Conservation (phyloP, 2,888 invertebrate genomes). For the Aleiodes alternator region DNA sequence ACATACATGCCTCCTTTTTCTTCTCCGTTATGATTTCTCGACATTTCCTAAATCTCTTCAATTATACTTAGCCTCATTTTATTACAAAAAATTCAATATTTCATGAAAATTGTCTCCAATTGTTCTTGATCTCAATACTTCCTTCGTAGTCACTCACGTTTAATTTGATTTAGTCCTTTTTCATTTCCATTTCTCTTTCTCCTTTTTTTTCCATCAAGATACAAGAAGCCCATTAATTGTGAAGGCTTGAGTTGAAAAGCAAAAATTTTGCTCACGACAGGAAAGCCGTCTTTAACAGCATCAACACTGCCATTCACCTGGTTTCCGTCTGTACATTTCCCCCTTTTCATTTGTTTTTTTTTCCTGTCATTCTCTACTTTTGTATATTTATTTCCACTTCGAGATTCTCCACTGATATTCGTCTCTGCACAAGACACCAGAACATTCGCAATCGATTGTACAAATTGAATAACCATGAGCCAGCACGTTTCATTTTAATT, state of each 20-base stretch:
- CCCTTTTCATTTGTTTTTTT: background rate
- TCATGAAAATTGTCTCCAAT: too few relatives aligned
- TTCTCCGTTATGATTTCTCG: too few relatives aligned
- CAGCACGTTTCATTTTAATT: too few relatives aligned
- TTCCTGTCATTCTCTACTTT: background rate
- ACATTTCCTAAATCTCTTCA: too few relatives aligned
- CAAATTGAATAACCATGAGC: too few relatives aligned
- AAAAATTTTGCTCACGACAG: slow-evolving; percentile 30
- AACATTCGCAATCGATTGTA: too few relatives aligned
- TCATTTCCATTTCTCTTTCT: too few relatives aligned
- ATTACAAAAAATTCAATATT: too few relatives aligned
- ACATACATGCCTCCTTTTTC: too few relatives aligned
- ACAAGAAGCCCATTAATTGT: slow-evolving; percentile 49
- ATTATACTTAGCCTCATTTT: too few relatives aligned
- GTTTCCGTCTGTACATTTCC: background rate
- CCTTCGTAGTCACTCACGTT: slow-evolving; percentile 6
- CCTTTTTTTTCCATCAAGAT: slow-evolving; percentile 11
- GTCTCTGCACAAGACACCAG: too few relatives aligned
- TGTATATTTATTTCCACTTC: background rate
- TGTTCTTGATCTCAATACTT: slow-evolving; percentile 37
- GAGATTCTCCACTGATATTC: too few relatives aligned
- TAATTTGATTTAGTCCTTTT: slow-evolving; percentile 39
- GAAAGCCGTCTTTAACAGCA: slow-evolving; percentile 40
- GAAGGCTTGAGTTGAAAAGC: slow-evolving; percentile 39
- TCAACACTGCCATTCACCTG: slow-evolving; percentile 26